Base-by-base conservation (phyloP, 2,797 vertebrate species). In the Naso thynnoides region DNA sequence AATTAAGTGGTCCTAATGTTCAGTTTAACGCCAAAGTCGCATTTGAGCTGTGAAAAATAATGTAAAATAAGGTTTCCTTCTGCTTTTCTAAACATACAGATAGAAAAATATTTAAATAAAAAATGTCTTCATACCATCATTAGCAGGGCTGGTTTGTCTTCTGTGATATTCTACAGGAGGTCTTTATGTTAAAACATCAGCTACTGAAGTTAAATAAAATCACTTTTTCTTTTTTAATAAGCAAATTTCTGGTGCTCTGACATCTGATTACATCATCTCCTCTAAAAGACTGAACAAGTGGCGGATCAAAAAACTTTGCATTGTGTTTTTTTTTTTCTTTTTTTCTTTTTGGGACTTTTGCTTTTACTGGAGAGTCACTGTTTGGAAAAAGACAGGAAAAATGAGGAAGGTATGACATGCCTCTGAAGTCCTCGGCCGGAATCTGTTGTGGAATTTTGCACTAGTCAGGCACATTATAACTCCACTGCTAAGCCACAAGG, bases 101-200 rank as follows among this genome's bases (percentile, higher is more conserved):
- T n/a, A n/a, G n/a, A n/a, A n/a, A n/a, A n/a, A n/a, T n/a, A n/a
- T n/a, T 36, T 11, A 13, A 36, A 36, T 36, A 13, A 36, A 36
- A n/a, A n/a, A n/a, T n/a, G n/a, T n/a, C n/a, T n/a, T n/a, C n/a
- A n/a, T n/a, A n/a, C n/a, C n/a, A n/a, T n/a, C n/a, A n/a, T n/a
- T n/a, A n/a, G n/a, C n/a, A n/a, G n/a, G n/a, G n/a, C n/a, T n/a
- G n/a, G n/a, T n/a, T n/a, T n/a, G n/a, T n/a, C n/a, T n/a, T n/a
- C 1, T 5, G 19, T 10, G 23, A 49, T 16, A 15, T 50, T 49
- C 68, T 49, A 68, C 1, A 19, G 6, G 13, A 24, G 31, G 38
- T 23, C 27, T 14, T 48, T 19, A 29, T 73, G 53, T 64, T 33
- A 18, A 72, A 61, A 48, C 18, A 31, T 48, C n/a, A 42, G 18